Conservation (phyloP, 2,888 invertebrate genomes). For the Rhagonycha fulva region DNA sequence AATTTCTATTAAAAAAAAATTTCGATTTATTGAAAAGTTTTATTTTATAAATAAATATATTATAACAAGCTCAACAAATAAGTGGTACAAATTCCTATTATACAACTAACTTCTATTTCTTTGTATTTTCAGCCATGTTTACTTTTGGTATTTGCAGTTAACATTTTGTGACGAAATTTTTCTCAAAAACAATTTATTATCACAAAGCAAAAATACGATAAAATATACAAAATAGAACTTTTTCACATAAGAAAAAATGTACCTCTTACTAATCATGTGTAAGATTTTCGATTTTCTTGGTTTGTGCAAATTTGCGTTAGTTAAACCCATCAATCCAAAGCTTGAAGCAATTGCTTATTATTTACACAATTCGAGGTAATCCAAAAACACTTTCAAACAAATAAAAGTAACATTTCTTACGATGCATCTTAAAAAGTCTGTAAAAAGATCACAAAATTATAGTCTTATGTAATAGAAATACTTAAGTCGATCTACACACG, state of each 20-base stretch:
- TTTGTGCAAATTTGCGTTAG: not conserved
- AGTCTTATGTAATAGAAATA: not conserved
- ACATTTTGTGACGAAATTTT: not conserved
- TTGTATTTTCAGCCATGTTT: slow-evolving; percentile 6
- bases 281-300: not conserved
- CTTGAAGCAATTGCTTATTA: not conserved
- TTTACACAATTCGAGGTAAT: not conserved
- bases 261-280: not conserved
- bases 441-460: not conserved
- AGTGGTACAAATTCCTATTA: slow-evolving; percentile 11
- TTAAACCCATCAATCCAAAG: not conserved
- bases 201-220: not conserved
- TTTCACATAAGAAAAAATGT: not conserved
- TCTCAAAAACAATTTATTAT: not conserved
- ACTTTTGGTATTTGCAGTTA: not conserved
- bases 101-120: slow-evolving; percentile 11
- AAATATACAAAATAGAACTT: not conserved
- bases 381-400: not conserved
- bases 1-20: not conserved
- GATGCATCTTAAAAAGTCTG: not conserved
- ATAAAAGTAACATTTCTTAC: not conserved
- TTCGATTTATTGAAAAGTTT: not conserved
- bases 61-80: slow-evolving; percentile 29
- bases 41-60: slow-evolving; percentile 13
- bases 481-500: not conserved